Conservation (phyloP, 2,888 invertebrate genomes). For the Gymnosoma rotundatum region DNA sequence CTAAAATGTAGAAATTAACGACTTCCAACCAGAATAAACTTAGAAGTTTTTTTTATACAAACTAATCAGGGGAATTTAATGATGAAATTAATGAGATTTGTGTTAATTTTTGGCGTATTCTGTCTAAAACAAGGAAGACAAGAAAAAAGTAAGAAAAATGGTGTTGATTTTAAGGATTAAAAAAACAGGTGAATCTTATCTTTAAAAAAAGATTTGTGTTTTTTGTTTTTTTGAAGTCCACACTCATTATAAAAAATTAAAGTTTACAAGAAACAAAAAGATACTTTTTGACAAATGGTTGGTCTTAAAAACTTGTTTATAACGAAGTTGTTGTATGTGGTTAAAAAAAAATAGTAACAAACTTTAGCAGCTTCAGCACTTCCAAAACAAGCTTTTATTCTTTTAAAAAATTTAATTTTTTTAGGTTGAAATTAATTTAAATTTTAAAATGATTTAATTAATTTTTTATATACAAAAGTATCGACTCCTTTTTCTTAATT, state of each 20-base stretch:
- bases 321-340: too few relatives aligned
- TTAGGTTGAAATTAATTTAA: too few relatives aligned
- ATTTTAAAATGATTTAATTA: too few relatives aligned
- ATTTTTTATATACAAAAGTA: too few relatives aligned
- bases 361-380: too few relatives aligned
- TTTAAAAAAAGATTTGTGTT: constrained; percentile 22
- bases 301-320: not conserved
- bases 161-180: not conserved
- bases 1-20: constrained; percentile 59
- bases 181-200: constrained; percentile 43
- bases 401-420: too few relatives aligned
- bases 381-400: too few relatives aligned
- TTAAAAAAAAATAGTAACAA: too few relatives aligned
- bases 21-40: constrained; percentile 37
- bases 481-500: too few relatives aligned
- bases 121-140: not conserved
- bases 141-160: not conserved
- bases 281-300: not conserved
- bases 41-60: constrained; percentile 29
- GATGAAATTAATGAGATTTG: constrained; percentile 73
- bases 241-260: constrained; percentile 3
- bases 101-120: constrained; percentile 60
- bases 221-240: not conserved
- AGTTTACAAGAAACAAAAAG: not conserved
- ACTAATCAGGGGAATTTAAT: constrained; percentile 71